Evolutionary conservation across 1,140 invertebrate genomes (phyloP).

Genomic region (Drosophila orosa): DNA sequence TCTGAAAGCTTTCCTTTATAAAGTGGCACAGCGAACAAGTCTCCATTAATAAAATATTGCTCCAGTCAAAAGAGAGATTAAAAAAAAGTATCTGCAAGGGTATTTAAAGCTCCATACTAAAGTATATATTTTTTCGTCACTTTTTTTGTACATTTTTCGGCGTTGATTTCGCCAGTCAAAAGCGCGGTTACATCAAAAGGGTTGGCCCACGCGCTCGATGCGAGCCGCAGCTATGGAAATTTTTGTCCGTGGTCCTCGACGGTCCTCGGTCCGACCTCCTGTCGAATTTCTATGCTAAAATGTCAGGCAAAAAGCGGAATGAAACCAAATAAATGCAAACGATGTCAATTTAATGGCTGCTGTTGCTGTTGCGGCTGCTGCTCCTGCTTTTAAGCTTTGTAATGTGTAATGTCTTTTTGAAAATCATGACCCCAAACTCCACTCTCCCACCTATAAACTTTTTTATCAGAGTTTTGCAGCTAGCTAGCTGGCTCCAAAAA

Average conservation of each 20-base stretch:
- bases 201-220: slow-evolving; percentile 58
- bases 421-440: slow-evolving; percentile 42
- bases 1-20: neutral
- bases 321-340: slow-evolving; percentile 80
- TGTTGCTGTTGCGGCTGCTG: slow-evolving; percentile 62
- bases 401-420: slow-evolving; percentile 76
- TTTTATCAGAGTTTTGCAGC: slow-evolving; percentile 69
- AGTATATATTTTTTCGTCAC: neutral
- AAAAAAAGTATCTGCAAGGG: slow-evolving; percentile 2
- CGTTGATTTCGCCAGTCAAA: slow-evolving; percentile 76
- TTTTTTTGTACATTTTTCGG: slow-evolving; percentile 57
- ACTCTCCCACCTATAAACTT: slow-evolving; percentile 62
- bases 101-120: neutral
- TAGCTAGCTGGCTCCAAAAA: slow-evolving; percentile 19
- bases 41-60: neutral
- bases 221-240: slow-evolving; percentile 68
- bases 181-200: slow-evolving; percentile 78
- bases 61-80: neutral
- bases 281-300: slow-evolving; percentile 82
- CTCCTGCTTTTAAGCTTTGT: slow-evolving; percentile 33
- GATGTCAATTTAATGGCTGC: slow-evolving; percentile 79
- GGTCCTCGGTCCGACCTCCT: slow-evolving; percentile 41
- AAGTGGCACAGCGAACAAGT: no score
- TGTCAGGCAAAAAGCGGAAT: slow-evolving; percentile 65
- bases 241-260: slow-evolving; percentile 45